Base-by-base conservation (phyloP, 2,113 vertebrate genomes). In the Chaetodon auriga region DNA sequence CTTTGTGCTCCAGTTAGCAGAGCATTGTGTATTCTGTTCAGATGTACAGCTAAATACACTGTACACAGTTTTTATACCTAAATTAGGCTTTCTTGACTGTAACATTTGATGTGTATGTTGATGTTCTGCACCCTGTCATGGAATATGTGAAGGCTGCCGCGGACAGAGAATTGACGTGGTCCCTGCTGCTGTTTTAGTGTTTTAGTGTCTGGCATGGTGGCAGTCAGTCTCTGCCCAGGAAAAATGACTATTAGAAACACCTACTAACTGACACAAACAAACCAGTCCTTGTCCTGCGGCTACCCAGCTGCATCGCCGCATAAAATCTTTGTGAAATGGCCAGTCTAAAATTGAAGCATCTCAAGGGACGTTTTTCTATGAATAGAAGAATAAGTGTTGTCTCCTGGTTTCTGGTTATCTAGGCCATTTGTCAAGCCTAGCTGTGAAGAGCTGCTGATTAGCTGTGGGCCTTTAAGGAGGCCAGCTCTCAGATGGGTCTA, bases 381-480 rank as follows among this genome's bases (percentile, higher is more conserved):
- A 90, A 86, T 80, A 86, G 81, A 81, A 76, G 82, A 90, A 84
- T 68, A 55, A 83, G 71, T 58, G 64, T 86, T 79, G 78, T 82
- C 84, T 91, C 66, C 86, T 84, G 13, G 62, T 91, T 87, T 90
- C 76, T 92, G 80, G 75, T 87, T 92, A 91, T 92, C 80, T 95
- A 86, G 94, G 92, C 57, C 92, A 84, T 77, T 89, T 90, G 87
- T 93, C 87, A 87, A 68, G 62, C 49, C 58, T 51, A 45, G 83
- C 80, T 86, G 81, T 77, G 88, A 90, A 82, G 80, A 84, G 79
- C 69, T 6, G 68, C 75, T 89, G 91, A 92, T 94, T 93, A 90
- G 89, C 92, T 83, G 87, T 75, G 84, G 82, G 76, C 74, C 72
- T 92, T 89, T 87, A 92, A 92, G 82, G 89, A 92, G 92, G 91